phyloP scores from a whole-genome alignment of 2,888 invertebrate species.

The Elysia crispata region DNA sequence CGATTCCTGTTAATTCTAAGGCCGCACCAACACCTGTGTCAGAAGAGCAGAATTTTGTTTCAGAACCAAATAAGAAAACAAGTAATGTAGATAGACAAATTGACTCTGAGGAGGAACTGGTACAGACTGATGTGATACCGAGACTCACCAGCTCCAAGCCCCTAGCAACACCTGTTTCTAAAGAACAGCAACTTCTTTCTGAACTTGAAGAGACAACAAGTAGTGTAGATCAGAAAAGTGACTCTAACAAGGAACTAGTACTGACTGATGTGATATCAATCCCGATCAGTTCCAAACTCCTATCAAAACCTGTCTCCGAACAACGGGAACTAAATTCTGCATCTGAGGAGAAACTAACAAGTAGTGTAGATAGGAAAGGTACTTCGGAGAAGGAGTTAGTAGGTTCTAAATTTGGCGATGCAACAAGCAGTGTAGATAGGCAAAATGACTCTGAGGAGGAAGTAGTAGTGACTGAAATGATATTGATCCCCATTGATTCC shows the following conservation, averaged over 20 bases:
- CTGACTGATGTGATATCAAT: not conserved
- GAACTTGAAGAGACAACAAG: no score
- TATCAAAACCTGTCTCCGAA: no score
- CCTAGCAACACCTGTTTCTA: no score
- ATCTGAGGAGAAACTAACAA: no score
- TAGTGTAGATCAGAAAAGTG: not conserved
- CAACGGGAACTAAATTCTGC: no score
- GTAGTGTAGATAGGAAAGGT: not conserved
- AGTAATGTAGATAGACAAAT: not conserved
- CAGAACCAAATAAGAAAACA: no score
- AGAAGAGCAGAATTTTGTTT: not conserved
- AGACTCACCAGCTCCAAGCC: no score
- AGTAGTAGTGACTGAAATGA: constrained; percentile 3
- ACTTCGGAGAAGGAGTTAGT: no score
- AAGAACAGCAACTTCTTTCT: no score
- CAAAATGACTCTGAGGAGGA: constrained; percentile 27
- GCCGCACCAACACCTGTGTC: not conserved
- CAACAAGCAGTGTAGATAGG: no score
- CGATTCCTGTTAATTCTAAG: not conserved
- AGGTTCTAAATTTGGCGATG: no score
- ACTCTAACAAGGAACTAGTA: constrained; percentile 7
- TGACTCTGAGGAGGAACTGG: constrained; percentile 1
- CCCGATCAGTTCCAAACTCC: no score
- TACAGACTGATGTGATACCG: not conserved
- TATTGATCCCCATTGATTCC: not conserved